A percentile compares a stretch with the other conserved stretches of the same genome.
phyloP scores from a whole-genome alignment of 2,113 vertebrate genomes.

The Melanocharis versteri region DNA sequence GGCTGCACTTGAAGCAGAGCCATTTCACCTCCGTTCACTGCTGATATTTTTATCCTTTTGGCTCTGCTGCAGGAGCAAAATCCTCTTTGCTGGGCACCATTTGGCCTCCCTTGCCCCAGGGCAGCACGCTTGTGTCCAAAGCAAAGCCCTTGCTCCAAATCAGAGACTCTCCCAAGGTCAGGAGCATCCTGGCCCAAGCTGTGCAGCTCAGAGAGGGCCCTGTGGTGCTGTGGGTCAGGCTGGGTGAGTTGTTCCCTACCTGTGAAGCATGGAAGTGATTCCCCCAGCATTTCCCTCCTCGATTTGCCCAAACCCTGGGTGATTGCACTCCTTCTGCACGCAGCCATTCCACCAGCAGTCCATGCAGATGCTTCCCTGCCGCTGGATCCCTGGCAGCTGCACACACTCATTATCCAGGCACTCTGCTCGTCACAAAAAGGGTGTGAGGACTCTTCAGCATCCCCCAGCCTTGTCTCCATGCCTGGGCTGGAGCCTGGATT shows the following conservation, averaged over 20 bases:
- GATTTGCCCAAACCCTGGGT: background rate
- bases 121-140: background rate
- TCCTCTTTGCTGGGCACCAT: slow-evolving; percentile 31
- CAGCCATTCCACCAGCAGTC: background rate
- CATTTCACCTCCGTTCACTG: background rate
- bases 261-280: rapidly evolving
- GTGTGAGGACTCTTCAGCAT: background rate
- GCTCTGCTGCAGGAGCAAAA: slow-evolving; percentile 11
- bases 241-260: background rate
- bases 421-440: background rate
- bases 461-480: background rate
- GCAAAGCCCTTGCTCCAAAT: background rate
- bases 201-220: background rate
- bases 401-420: background rate
- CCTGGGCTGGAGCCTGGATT: background rate
- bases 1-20: background rate
- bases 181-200: background rate
- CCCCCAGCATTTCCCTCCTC: background rate
- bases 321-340: rapidly evolving
- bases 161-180: background rate
- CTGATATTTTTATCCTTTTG: background rate
- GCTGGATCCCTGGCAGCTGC: background rate
- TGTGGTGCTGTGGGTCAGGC: too few relatives aligned
- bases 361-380: background rate
- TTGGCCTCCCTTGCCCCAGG: background rate